phyloP scores from a whole-genome alignment of 2,888 invertebrate species.

The Cheilosia pagana region DNA sequence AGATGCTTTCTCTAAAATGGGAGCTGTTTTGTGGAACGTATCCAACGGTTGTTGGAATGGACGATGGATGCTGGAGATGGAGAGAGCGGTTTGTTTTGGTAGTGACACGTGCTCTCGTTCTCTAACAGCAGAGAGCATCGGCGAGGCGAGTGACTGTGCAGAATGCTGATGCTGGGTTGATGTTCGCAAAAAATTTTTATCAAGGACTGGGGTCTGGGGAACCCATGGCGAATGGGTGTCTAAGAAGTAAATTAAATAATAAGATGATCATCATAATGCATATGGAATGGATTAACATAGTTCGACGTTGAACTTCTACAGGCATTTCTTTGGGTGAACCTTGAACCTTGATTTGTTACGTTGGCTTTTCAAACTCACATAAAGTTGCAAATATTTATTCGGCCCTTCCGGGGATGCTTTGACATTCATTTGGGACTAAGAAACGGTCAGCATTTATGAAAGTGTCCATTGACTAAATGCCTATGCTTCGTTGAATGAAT shows the following conservation, averaged over 20 bases:
- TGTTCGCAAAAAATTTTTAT: constrained; percentile 23
- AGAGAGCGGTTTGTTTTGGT: constrained; percentile 34
- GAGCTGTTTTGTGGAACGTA: constrained; percentile 56
- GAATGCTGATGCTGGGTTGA: background rate
- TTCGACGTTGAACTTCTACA: too few species aligned
- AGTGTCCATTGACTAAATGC: too few species aligned
- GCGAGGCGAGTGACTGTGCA: background rate
- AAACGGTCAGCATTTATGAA: too few species aligned
- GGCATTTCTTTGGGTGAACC: too few species aligned
- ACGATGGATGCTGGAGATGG: constrained; percentile 20
- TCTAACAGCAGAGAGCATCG: background rate
- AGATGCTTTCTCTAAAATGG: constrained; percentile 27
- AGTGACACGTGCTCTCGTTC: constrained; percentile 60
- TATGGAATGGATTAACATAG: too few species aligned
- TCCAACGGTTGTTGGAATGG: constrained; percentile 12
- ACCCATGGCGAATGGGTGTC: background rate
- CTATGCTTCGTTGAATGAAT: too few species aligned
- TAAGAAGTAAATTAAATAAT: constrained; percentile 45
- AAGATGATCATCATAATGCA: constrained; percentile 7
- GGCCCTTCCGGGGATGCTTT: too few species aligned
- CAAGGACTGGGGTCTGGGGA: background rate
- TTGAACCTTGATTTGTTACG: too few species aligned
- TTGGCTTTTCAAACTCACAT: too few species aligned
- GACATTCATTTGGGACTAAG: too few species aligned
- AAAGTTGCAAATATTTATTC: too few species aligned